Conservation (phyloP, 2,113 vertebrate genomes). For the Menura novaehollandiae region DNA sequence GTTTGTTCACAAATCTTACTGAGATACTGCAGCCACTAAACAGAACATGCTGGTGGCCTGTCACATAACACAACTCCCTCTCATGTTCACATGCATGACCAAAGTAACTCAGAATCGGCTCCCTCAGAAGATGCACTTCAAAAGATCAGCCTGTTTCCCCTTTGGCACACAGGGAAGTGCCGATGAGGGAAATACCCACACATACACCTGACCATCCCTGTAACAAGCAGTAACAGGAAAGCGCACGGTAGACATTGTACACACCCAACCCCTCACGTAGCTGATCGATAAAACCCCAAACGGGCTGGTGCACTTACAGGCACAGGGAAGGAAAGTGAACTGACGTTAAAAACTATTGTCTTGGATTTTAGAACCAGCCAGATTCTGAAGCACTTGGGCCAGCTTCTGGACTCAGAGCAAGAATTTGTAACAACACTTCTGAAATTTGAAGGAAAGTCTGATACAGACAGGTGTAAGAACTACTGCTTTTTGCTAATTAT, state of each 20-base stretch:
- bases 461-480: neutral
- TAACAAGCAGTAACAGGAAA: neutral
- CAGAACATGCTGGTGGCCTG: neutral
- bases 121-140: neutral
- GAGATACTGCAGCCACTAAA: neutral
- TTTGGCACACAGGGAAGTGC: neutral
- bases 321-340: neutral
- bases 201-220: neutral
- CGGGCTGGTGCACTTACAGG: neutral
- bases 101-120: neutral
- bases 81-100: slow-evolving; percentile 7
- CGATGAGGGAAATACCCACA: neutral
- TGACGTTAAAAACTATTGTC: neutral
- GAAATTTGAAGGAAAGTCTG: neutral
- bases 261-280: neutral
- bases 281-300: neutral
- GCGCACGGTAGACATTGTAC: fast-evolving
- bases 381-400: neutral
- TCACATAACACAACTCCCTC: neutral
- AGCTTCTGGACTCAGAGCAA: neutral
- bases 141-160: neutral
- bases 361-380: neutral
- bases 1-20: slow-evolving; percentile 16
- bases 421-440: neutral
- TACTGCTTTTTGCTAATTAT: neutral